Evolutionary conservation across 64 coral and sea anemone species (phyloP), one percentile per base, ranked within the genome.

Genomic region (Montipora sp.): DNA sequence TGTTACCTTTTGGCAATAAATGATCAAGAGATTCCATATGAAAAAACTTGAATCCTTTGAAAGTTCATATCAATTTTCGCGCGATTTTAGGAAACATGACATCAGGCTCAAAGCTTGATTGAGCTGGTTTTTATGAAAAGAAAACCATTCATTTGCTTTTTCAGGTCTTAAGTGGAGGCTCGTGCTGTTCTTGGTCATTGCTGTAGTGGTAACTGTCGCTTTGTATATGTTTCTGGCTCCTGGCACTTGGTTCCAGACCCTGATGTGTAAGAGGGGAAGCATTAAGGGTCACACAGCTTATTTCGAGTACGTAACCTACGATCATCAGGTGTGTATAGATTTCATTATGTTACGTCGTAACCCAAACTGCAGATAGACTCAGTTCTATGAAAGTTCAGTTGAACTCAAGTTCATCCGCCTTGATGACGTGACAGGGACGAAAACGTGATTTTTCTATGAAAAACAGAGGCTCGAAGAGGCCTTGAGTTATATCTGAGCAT

Each of bases 151-250:
- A 36, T 1, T 51, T 13, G 44, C 11, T 5, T 72, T 89, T 27
- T 75, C 87, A 90, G 88, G 77, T 23, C 21, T 92, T 18, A 47
- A 18, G 10, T 92, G 90, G 90, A 92, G 86, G 45, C 3, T 76
- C 20, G n/a, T 48, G 18, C 15, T 87, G 7, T 5, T 73, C 6
- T 15, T 87, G 36, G 12, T 89, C 23, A 46, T 93, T 66, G 21
- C 94, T 36, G 89, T 8, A n/a, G 5, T 98, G 74, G 77, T 98
- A 18, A 18, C 73, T 20, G 78, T 15, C 14, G 75, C 89, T 8
- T 19, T 98, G 71, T 98, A 92, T 50, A 84, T 95, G 73, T 89
- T 90, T 1, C 73, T 95, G 3, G 90, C 60, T 22, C 96, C 96
- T 18, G 96, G 96, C 55, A 89, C 91, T 65, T 57, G 76, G 13